A percentile compares a stretch with the other conserved stretches of the same genome.
Conservation (phyloP, 2,113 vertebrate genomes). For the Anhinga anhinga region DNA sequence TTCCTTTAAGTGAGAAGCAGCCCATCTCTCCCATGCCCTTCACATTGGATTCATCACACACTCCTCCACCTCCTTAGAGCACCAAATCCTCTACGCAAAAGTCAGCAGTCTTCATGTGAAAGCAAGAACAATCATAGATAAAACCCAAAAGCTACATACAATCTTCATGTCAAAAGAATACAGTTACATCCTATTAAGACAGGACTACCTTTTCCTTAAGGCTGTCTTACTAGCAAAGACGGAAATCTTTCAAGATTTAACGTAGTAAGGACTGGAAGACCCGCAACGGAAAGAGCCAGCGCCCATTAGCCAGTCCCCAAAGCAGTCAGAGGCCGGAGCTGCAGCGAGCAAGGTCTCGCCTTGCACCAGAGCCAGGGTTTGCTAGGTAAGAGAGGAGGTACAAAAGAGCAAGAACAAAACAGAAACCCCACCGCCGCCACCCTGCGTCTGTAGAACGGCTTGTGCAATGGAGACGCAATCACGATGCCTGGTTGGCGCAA, state of each 20-base stretch:
- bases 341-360: not conserved
- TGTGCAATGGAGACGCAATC: not conserved
- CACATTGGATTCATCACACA: not conserved
- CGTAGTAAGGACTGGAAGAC: not conserved
- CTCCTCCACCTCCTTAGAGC: not conserved
- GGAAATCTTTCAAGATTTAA: not conserved
- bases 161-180: not conserved
- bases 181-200: not conserved
- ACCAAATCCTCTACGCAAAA: not conserved
- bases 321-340: not conserved
- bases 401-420: not conserved
- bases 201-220: not conserved
- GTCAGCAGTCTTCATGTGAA: not conserved
- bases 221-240: not conserved
- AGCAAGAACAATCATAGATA: not conserved
- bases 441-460: not conserved
- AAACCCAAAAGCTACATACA: not conserved
- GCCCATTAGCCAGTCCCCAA: too few species aligned
- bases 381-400: not conserved
- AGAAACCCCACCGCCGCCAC: not conserved
- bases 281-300: fast-evolving
- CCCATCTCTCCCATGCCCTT: not conserved
- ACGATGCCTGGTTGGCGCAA: not conserved
- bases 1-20: not conserved
- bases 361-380: not conserved